phyloP scores from a whole-genome alignment of 2,888 invertebrate species.

The Girardia tigrina region DNA sequence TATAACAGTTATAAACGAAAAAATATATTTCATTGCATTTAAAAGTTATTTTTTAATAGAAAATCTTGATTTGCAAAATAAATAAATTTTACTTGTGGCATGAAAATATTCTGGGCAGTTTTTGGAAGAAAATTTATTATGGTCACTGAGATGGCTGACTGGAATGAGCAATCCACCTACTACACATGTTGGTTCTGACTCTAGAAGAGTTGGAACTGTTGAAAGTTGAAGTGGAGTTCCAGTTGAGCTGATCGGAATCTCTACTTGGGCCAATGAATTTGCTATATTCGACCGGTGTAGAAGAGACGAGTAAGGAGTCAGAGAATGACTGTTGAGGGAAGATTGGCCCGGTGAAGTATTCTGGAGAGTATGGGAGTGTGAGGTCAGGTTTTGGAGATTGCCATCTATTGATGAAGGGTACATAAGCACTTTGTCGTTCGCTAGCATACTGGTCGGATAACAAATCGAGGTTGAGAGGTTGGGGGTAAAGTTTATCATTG shows the following conservation, averaged over 20 bases:
- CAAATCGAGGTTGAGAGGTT: slow-evolving; percentile 19
- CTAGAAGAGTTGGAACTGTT: not conserved
- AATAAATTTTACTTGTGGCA: not conserved
- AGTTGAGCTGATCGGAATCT: slow-evolving; percentile 8
- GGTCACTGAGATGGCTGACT: not conserved
- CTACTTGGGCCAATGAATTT: not conserved
- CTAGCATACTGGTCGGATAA: not conserved
- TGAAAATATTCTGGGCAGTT: not conserved
- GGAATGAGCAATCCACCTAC: slow-evolving; percentile 20
- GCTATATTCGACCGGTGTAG: not conserved
- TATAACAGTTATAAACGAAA: no score
- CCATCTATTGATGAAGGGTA: slow-evolving; percentile 23
- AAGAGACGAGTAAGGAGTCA: not conserved
- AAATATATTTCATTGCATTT: no score
- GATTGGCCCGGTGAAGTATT: not conserved
- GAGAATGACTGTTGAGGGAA: not conserved
- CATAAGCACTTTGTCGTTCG: slow-evolving; percentile 19
- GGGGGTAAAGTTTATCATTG: slow-evolving; percentile 17
- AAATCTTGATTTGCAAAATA: no score
- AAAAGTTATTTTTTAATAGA: no score
- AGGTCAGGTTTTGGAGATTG: slow-evolving; percentile 8
- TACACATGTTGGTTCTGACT: not conserved
- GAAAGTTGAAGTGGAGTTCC: not conserved
- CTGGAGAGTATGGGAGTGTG: slow-evolving; percentile 4
- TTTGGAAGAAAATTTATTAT: not conserved